These are phyloP conservation scores for Malthinus seriepunctatus DNA, from an alignment of 2,888 invertebrate genomes.

Conservation along the genomic window DNA sequence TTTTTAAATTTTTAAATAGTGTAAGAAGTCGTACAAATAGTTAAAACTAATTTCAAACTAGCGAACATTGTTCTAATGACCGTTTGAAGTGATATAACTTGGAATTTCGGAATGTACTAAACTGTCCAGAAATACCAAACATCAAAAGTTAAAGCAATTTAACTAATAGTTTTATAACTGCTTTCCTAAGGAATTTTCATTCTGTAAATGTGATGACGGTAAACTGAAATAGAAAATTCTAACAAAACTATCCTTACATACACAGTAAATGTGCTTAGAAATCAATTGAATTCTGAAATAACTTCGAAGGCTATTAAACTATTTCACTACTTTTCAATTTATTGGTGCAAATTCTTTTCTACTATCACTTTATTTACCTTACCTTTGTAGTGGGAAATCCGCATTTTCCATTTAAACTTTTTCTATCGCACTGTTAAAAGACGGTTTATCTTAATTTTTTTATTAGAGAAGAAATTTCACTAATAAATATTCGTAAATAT, in stretches of 20 bases:
- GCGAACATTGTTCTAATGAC: constrained; percentile 31
- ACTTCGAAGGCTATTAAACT: too few relatives aligned
- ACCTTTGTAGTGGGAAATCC: too few relatives aligned
- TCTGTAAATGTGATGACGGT: constrained; percentile 6
- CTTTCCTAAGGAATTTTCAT: constrained; percentile 24
- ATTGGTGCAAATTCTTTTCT: too few relatives aligned
- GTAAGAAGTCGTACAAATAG: not conserved
- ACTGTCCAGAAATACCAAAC: constrained; percentile 38
- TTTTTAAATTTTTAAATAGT: too few relatives aligned
- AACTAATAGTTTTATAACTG: constrained; percentile 49
- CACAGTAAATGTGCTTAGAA: not conserved
- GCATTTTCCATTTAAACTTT: too few relatives aligned
- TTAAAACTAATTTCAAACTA: constrained; percentile 19
- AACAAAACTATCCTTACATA: not conserved
- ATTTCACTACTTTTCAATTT: too few relatives aligned
- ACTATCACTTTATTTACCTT: too few relatives aligned
- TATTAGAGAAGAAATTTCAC: too few relatives aligned
- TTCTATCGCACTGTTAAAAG: too few relatives aligned
- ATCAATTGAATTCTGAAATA: too few relatives aligned
- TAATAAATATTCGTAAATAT: too few relatives aligned
- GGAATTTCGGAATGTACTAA: constrained; percentile 31
- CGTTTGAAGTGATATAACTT: constrained; percentile 28
- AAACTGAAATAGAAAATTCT: not conserved
- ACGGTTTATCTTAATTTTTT: too few relatives aligned
- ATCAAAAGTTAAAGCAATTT: constrained; percentile 42